Base-by-base conservation (phyloP, 2,113 vertebrate genomes). In the Coptodon bakossiorum region DNA sequence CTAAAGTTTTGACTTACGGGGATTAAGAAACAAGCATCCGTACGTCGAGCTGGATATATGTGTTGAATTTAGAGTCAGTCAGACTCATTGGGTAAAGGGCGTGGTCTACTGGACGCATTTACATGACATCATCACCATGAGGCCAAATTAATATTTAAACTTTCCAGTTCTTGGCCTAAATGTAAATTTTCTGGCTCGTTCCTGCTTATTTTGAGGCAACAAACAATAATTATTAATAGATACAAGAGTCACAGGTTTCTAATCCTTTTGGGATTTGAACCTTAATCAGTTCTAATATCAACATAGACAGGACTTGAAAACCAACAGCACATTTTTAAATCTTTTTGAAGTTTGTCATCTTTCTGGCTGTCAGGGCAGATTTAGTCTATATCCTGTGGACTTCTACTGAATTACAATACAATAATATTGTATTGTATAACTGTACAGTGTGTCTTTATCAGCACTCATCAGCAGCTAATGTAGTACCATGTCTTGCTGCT, bases 401-500 rank as follows among this genome's bases (percentile, higher is more conserved):
- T 73, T 73, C 22, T 73, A 45, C 14, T 73, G 13, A 24, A 19
- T 52, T 73, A 45, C 34, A 34, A 54, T 19, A 4, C 24, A 66
- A 12, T 66, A n/a, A 66, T n/a, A 0, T 36, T 36, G 17, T 1
- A 36, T 2, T n/a, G 31, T 66, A 36, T 36, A 63, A 29, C 56
- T 59, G 29, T 63, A 27, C 27, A 38, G 5, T 5, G 9, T 27
- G 19, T 52, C 54, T 79, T 40, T 36, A 54, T 76, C 54, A 45
- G 13, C 22, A 63, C 50, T n/a, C 80, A 80, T 82, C 24, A 84
- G 83, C 73, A 66, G 82, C 3, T 38, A 1, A 9, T 91, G 94
- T 85, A 95, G 68, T 94, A 89, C 95, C 73, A 1, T 24, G 81
- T 86, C 84, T 85, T 90, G 80, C 92, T 90, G 91, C 92, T 94